A percentile compares a stretch with the other conserved stretches of the same genome.
phyloP scores from a whole-genome alignment of 2,113 vertebrate species.

The Gambusia holbrooki region DNA sequence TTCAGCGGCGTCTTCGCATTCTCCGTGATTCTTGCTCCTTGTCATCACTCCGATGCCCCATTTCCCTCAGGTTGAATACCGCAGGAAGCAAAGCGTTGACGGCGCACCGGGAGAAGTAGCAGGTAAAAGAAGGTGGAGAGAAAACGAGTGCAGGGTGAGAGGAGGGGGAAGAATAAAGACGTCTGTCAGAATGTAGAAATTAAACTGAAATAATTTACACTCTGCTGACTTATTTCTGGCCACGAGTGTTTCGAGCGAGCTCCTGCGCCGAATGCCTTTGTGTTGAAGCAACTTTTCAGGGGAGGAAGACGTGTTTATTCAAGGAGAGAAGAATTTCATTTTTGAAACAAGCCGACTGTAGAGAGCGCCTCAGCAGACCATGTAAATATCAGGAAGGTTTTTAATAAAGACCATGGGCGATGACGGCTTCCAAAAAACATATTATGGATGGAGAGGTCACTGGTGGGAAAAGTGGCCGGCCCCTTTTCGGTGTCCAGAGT shows the following conservation, averaged over 20 bases:
- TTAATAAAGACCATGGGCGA: constrained; percentile 72
- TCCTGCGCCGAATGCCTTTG: constrained; percentile 72
- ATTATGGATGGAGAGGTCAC: constrained; percentile 78
- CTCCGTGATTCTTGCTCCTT: constrained; percentile 59
- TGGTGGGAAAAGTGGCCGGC: constrained; percentile 63
- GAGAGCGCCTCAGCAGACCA: constrained; percentile 63
- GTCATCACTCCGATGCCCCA: constrained; percentile 75
- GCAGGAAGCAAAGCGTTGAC: constrained; percentile 46
- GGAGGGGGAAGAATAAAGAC: constrained; percentile 3
- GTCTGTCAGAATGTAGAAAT: constrained; percentile 30
- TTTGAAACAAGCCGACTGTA: constrained; percentile 69
- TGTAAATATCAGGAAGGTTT: constrained; percentile 74
- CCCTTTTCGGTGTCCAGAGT: constrained; percentile 71
- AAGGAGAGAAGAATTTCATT: constrained; percentile 69
- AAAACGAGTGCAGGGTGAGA: neutral
- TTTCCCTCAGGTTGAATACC: constrained; percentile 62
- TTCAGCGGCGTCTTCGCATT: constrained; percentile 29
- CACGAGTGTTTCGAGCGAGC: constrained; percentile 64
- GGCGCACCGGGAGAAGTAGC: constrained; percentile 31
- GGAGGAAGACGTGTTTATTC: constrained; percentile 83
- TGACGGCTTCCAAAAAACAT: constrained; percentile 78
- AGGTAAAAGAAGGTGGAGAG: constrained; percentile 48
- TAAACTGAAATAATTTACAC: constrained; percentile 26
- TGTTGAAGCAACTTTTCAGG: constrained; percentile 79
- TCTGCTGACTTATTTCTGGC: constrained; percentile 45